Conservation (phyloP, 2,888 invertebrate species). For the Drosophila helvetica region DNA sequence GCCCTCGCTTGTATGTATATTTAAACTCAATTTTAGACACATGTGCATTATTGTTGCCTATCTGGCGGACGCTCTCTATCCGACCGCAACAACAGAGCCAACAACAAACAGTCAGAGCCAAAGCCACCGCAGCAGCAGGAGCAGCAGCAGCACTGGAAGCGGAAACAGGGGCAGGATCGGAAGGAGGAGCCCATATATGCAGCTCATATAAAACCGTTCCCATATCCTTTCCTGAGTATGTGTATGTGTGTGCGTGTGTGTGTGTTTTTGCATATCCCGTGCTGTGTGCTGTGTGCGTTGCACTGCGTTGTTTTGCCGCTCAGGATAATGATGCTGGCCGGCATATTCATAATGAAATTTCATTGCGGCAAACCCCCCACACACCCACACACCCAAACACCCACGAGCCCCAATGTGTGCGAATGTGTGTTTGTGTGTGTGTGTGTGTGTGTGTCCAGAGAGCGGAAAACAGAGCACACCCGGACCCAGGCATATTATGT, state of each 20-base stretch:
- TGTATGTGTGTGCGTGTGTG: constrained; percentile 32
- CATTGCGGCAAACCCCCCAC: constrained; percentile 67
- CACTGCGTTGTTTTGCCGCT: constrained; percentile 76
- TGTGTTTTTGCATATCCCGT: constrained; percentile 69
- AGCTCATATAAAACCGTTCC: constrained; percentile 74
- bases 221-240: constrained; percentile 52
- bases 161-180: constrained; percentile 6
- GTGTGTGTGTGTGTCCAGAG: constrained; percentile 31
- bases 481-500: constrained; percentile 74
- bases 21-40: constrained; percentile 77
- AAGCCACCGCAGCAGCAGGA: constrained; percentile 70
- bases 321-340: constrained; percentile 78
- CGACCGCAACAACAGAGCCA: constrained; percentile 74
- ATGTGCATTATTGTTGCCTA: constrained; percentile 79
- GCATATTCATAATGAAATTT: constrained; percentile 78
- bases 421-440: constrained; percentile 28
- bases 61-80: constrained; percentile 74
- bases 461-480: constrained; percentile 42
- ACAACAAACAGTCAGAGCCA: constrained; percentile 67
- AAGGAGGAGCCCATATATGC: constrained; percentile 15
- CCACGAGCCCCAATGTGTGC: constrained; percentile 52
- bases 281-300: constrained; percentile 70
- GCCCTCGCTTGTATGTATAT: constrained; percentile 64
- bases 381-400: constrained; percentile 18
- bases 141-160: constrained; percentile 12